Conservation (phyloP, 2,113 vertebrate genomes). For the Bolborhynchus lineola region DNA sequence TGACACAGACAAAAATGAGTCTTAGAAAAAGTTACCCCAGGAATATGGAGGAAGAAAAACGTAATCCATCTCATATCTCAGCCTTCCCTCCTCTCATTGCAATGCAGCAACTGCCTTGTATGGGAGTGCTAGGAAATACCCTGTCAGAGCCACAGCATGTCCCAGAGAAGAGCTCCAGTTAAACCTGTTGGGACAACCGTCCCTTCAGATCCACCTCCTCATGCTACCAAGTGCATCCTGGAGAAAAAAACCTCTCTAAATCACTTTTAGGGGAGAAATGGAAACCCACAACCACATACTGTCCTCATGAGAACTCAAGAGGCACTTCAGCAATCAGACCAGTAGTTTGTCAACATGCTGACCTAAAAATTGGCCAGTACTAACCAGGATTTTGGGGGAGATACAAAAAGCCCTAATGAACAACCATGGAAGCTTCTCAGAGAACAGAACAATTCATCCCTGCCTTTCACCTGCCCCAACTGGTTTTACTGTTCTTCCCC, state of each 20-base stretch:
- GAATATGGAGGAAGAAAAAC: background rate
- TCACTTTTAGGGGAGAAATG: background rate
- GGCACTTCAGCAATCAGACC: background rate
- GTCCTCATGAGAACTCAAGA: background rate
- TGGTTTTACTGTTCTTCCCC: background rate
- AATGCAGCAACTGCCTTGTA: background rate
- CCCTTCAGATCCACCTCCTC: background rate
- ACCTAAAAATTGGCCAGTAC: background rate
- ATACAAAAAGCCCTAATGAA: background rate
- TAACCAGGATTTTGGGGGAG: background rate
- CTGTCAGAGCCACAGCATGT: background rate
- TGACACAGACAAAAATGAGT: background rate
- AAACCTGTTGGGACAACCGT: background rate
- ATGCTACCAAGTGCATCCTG: background rate
- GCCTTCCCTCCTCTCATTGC: background rate
- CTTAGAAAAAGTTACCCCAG: background rate
- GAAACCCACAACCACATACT: background rate
- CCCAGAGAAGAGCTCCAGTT: background rate
- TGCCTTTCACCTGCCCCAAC: background rate
- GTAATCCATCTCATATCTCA: background rate
- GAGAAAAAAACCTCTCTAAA: background rate
- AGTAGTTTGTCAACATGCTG: accelerated
- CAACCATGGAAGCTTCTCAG: background rate
- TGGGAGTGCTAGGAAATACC: background rate
- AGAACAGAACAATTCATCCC: background rate